Conservation (phyloP, 2,113 vertebrate species). For the Hemiprocne comata region DNA sequence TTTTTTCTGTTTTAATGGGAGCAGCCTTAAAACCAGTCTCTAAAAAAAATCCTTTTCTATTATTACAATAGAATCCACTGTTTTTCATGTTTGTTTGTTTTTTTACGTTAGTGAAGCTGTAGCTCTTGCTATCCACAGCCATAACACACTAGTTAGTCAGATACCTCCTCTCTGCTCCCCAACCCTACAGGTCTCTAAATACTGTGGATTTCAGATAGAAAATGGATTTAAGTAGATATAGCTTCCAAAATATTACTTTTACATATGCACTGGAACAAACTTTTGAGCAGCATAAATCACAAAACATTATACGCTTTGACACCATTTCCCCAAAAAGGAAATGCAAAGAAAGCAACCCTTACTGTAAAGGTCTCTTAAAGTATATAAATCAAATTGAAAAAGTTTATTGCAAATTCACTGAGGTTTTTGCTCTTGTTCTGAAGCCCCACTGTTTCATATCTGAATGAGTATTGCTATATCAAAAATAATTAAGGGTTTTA, state of each 20-base stretch:
- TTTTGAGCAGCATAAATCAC: conserved; percentile 60
- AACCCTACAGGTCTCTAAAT: background rate
- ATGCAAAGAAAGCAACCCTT: conserved; percentile 17
- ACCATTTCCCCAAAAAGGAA: conserved; percentile 68
- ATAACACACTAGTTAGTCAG: background rate
- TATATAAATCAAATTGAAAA: background rate
- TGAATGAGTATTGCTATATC: background rate
- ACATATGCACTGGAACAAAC: background rate
- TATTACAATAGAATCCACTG: background rate
- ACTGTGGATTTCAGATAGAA: background rate
- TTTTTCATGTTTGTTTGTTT: background rate
- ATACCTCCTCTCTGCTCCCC: background rate
- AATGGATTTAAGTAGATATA: conserved; percentile 7
- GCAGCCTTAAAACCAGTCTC: background rate
- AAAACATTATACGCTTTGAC: conserved; percentile 25
- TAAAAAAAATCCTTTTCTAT: background rate
- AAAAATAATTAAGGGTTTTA: conserved; percentile 8
- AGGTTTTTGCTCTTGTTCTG: conserved; percentile 14
- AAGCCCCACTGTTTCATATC: background rate
- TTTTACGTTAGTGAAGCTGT: background rate
- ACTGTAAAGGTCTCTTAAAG: background rate
- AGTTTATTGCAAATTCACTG: background rate
- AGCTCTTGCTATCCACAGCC: background rate
- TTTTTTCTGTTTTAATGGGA: background rate
- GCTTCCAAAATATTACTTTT: conserved; percentile 37